Evolutionary conservation across 92 coral and sea anemone species (phyloP), one percentile per base, ranked within the genome.

Genomic region (Porites cylindrica): DNA sequence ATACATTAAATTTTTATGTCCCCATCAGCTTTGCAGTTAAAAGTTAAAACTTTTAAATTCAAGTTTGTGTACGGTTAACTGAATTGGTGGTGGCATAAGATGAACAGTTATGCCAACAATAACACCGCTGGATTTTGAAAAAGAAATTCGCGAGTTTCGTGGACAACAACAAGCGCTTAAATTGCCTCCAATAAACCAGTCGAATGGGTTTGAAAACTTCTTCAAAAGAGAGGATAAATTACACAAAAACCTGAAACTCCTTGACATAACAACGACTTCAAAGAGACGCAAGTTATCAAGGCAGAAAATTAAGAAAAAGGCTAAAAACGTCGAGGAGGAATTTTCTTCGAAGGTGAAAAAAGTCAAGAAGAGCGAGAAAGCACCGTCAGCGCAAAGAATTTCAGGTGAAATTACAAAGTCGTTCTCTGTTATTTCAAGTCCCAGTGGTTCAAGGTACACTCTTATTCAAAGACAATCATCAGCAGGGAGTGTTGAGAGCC

Each of bases 41-140:
- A 32, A 32, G 43, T 32, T 32, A 32, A 32, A 32, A 32, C 13
- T 60, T 17, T 77, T 56, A 10, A 29, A 2, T 32, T 77, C 69
- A 29, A 21, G 10, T 58, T 53, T 23, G 24, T 50, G 18, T 23
- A 13, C 38, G 18, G 6, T 2, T 16, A 51, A 17, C 10, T 16
- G n/a, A 72, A 47, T 51, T 0, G 4, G 13, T 1, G 7, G 43
- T 32, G 43, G 43, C 43, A 8, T 56, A 50, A 72, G 61, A 56
- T 56, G 2, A 56, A 56, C 14, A 56, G 51, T 29, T 11, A 77
- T 77, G 81, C 81, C 81, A 59, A 14, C 60, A 26, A 77, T 77
- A 29, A 77, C 81, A 10, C 81, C 81, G 17, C 21, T 77, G 51
- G 81, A 77, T 58, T 77, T 77, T 11, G 65, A 60, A 61, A 68